Base-by-base conservation (phyloP, 2,113 vertebrate genomes). In the Pogona vitticeps region DNA sequence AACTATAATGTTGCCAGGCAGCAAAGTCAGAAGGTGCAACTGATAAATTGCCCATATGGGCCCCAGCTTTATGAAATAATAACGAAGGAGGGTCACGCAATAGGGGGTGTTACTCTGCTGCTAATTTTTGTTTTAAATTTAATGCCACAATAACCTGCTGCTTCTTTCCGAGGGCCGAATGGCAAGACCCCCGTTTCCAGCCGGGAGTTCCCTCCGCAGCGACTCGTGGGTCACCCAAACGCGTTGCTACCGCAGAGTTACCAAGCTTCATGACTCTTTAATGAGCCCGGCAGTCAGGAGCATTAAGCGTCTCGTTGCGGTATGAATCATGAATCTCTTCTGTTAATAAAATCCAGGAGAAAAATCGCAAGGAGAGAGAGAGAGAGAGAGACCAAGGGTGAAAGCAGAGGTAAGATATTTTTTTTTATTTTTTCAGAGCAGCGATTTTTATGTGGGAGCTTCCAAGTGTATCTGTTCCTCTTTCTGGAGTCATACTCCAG, bases 1-100 rank as follows among this genome's bases (percentile, higher is more conserved):
- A 52, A 52, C 46, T 52, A 10, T 10, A 6, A 9, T 38, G 72
- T 59, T 61, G 28, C 70, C 82, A 31, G 70, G 70, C 36, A 59
- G 68, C 38, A 38, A 15, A 26, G 33, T 5, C 70, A 38, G 68
- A 40, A 72, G 6, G 52, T 46, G 23, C 33, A 40, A 38, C 2
- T 73, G n/a, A 59, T 40, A 83, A 58, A 1, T 0, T 79, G 61
- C 26, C 88, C 72, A 0, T 84, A 83, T 21, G 90, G 92, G 91
- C 88, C 82, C 8, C 1, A 0, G 17, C 1, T 86, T 1, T 20
- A 93, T 92, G 93, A 92, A 91, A 95, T 91, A 91, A 80, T 91
- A 89, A 93, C 38, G 86, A 89, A 81, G 75, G 84, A 0, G 17
- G 76, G 73, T 0, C 33, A 84, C 1, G 2, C 2, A 4, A 86